A percentile compares a stretch with the other conserved stretches of the same genome.
Conservation (phyloP, 37 sponge, comb jelly and placozoan species). For the Lycopodina hypogea region DNA sequence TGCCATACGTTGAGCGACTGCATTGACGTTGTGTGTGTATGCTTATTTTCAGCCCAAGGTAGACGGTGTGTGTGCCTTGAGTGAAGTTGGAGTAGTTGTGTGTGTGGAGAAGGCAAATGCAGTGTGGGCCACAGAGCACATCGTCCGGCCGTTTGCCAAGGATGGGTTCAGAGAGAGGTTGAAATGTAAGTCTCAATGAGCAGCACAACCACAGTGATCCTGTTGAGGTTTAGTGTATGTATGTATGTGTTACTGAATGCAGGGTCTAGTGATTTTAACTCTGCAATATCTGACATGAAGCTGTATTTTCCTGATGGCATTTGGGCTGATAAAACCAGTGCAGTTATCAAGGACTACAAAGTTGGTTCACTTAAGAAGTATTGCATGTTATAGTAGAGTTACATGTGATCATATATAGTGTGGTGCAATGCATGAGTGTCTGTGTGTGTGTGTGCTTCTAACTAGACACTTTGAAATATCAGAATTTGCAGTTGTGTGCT, state of each 20-base stretch:
- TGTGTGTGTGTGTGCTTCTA: not conserved
- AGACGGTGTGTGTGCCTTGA: not conserved
- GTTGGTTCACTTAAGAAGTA: not conserved
- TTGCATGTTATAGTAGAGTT: too few species aligned
- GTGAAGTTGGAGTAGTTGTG: slow-evolving; percentile 28
- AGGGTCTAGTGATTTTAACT: slow-evolving; percentile 42
- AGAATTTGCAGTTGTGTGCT: too few species aligned
- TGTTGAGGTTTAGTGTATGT: not conserved
- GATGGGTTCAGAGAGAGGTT: slow-evolving; percentile 3
- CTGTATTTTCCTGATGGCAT: slow-evolving; percentile 57
- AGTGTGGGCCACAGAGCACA: slow-evolving; percentile 55
- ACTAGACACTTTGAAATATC: too few species aligned
- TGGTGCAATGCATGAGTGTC: too few species aligned
- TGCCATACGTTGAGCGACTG: too few species aligned
- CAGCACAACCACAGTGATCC: not conserved
- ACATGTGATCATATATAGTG: too few species aligned
- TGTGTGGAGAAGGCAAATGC: slow-evolving; percentile 62
- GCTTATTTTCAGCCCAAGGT: too few species aligned
- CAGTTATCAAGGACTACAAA: slow-evolving; percentile 15
- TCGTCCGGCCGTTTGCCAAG: slow-evolving; percentile 32
- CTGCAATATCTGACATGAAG: slow-evolving; percentile 31
- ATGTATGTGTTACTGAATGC: not conserved
- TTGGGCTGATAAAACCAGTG: not conserved
- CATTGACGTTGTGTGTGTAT: too few species aligned
- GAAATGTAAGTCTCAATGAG: slow-evolving; percentile 13